phyloP scores from a whole-genome alignment of 2,797 vertebrate species.

The Helarctos malayanus region DNA sequence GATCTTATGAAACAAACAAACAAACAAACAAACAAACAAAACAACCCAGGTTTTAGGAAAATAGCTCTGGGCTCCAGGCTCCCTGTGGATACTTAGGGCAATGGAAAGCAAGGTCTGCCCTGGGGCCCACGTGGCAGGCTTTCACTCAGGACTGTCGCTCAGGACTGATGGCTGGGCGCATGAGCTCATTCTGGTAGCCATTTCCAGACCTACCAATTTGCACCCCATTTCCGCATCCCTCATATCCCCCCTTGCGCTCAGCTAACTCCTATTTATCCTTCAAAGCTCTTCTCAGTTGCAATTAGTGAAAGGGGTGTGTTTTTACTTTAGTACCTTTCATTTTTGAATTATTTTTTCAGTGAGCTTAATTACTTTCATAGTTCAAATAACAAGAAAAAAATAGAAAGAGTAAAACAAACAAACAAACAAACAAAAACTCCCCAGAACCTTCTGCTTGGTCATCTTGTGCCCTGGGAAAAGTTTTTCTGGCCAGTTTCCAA shows the following conservation, averaged over 20 bases:
- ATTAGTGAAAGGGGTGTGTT: not conserved
- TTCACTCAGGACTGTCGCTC: not conserved
- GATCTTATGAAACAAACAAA: not conserved
- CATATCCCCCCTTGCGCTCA: rapidly evolving
- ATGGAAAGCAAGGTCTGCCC: not conserved
- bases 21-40: not conserved
- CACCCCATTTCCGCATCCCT: not conserved
- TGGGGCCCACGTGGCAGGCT: rapidly evolving
- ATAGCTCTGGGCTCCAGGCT: not conserved
- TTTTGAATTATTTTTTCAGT: not conserved
- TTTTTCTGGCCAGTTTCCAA: not conserved
- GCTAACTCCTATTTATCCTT: not conserved
- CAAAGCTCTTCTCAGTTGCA: not conserved
- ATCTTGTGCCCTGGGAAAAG: not conserved
- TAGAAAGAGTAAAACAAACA: not conserved
- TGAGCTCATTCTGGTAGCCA: not conserved
- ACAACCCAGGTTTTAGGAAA: not conserved
- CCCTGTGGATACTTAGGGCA: not conserved
- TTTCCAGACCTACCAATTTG: not conserved
- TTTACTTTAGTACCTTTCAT: not conserved
- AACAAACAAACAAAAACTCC: not conserved
- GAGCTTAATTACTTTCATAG: not conserved
- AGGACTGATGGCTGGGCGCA: rapidly evolving
- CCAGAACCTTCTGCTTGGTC: not conserved
- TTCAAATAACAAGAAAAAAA: not conserved